Base-by-base conservation (phyloP, 2,113 vertebrate genomes). In the Mirounga angustirostris region DNA sequence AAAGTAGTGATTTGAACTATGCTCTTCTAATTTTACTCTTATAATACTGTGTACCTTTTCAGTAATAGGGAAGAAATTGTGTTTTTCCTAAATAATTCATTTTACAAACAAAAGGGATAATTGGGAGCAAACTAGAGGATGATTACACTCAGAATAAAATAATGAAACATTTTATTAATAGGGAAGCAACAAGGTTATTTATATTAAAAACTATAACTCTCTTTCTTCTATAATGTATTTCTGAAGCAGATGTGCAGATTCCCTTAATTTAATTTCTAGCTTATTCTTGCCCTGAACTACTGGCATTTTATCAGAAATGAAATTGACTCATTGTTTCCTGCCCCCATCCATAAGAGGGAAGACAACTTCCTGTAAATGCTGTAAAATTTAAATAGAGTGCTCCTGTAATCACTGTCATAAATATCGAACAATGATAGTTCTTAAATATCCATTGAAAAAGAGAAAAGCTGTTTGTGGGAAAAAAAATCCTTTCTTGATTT, bases 261-360 rank as follows among this genome's bases (percentile, higher is more conserved):
- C 1, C 54, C 40, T 69, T 92, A 74, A 91, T 95, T 84, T 93
- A 58, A 79, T 91, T 92, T 19, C 71, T 90, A 87, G 33, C 7
- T 91, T 94, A 73, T 94, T 91, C 12, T 95, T 97, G 78, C 30
- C 82, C 63, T 22, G 71, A 94, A 89, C 40, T 95, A 71, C 56
- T 95, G 97, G 13, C 71, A 78, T 96, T 97, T 94, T 96, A 69
- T 18, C 43, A 89, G 85, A 89, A 94, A 92, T 61, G 56, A 96
- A 94, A 82, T 83, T 58, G 14, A 11, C 9, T 97, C 24, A 86
- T 79, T 92, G 86, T 36, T 88, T 85, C 59, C 54, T 85, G 22
- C 12, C 58, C 96, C 63, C 50, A 81, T 40, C 21, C 24, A 92
- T 78, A 95, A 18, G 33, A 73, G 26, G 16, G 33, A 88, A 88